Base-by-base conservation (phyloP, 2,797 vertebrate species). In the Hirundo rustica region DNA sequence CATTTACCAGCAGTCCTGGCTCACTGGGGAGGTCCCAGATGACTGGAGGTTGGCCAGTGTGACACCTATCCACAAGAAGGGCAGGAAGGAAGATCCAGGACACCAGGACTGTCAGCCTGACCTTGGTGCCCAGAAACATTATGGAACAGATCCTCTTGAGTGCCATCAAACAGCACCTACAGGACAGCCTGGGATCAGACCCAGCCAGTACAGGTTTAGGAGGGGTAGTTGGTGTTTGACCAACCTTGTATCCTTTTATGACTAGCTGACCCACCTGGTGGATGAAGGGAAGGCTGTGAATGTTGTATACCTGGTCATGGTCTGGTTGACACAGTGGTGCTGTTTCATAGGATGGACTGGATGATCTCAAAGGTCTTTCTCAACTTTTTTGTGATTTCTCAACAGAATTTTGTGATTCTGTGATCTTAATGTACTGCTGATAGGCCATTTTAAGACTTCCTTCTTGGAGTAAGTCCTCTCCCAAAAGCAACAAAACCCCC, bases 151-250 rank as follows among this genome's bases (percentile, higher is more conserved):
- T 58, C 15, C 42, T 13, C 18, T 10, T 50, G 16, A 68, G 54
- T 7, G 13, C 1, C 1, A 11, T 30, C 19, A 29, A 45, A 19
- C 0, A 0, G 30, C 25, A 25, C 54, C 36, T 50, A 13, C 30
- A 50, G 36, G 16, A 42, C 3, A 2, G 10, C 32, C 1, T 0
- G 30, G 16, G 45, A 5, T 44, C 38, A 36, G 36, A 42, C 2
- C 1, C 44, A 68, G 30, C 3, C 19, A 68, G 36, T 7, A 42
- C 3, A 10, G 45, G 16, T 13, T 80, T 42, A 50, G 5, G 25
- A 29, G 27, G 19, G 29, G 1, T 25, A 29, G 19, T 25, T 60
- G 8, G 19, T 50, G 30, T 20, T 16, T 23, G 30, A 50, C 20
- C 36, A 68, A 29, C 8, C 13, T 60, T 36, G 1, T 50, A 30